Conservation (phyloP, 1,140 invertebrate species). For the Papilio machaon region DNA sequence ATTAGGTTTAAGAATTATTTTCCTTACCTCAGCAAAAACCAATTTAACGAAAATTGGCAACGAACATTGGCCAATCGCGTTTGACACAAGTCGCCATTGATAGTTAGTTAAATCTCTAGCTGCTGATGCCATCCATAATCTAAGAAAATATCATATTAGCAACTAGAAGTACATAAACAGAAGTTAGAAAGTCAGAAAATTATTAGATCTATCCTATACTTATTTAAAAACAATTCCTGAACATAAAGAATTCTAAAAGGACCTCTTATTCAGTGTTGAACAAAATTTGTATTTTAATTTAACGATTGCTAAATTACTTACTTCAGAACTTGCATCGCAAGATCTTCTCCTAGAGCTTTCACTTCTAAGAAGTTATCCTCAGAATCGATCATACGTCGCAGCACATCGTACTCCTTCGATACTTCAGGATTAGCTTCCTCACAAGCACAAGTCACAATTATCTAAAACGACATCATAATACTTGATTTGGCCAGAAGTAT, state of each 20-base stretch:
- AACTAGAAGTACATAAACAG: neutral
- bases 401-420: constrained; percentile 92
- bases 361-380: constrained; percentile 97
- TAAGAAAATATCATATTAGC: constrained; percentile 52
- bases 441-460: constrained; percentile 94
- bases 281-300: too few species aligned
- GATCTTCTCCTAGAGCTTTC: constrained; percentile 93
- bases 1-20: neutral
- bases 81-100: constrained; percentile 97
- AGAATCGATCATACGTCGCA: constrained; percentile 94
- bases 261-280: too few species aligned
- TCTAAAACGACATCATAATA: constrained; percentile 78
- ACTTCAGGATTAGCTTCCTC: constrained; percentile 93
- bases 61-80: constrained; percentile 96
- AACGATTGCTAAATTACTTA: constrained; percentile 62
- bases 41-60: constrained; percentile 98
- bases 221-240: too few species aligned
- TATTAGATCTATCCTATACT: neutral
- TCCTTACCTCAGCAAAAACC: constrained; percentile 92
- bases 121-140: constrained; percentile 96
- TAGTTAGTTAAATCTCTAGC: constrained; percentile 94
- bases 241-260: too few species aligned
- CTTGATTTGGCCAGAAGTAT: too few species aligned
- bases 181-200: neutral
- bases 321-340: constrained; percentile 96